These are phyloP conservation scores for Typhlichthys eigenmanni DNA, from an alignment of 2,797 vertebrate species.

Conservation along the genomic window DNA sequence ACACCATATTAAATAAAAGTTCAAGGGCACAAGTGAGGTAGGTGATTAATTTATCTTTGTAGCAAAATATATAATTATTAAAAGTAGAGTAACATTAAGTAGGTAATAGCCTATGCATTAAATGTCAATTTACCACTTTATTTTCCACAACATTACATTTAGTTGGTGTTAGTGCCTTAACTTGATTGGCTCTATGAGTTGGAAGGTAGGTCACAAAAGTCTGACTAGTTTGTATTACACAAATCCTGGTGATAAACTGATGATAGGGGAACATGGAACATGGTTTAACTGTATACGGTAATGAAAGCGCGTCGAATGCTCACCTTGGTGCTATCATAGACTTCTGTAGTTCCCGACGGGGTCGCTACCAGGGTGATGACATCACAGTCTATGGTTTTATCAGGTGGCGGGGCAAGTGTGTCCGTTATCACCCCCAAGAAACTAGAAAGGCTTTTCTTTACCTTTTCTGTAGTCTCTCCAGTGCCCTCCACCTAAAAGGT, in stretches of 20 bases:
- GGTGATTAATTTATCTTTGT: neutral
- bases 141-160: too few relatives aligned
- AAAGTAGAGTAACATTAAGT: too few relatives aligned
- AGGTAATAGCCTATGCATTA: neutral
- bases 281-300: neutral
- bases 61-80: too few relatives aligned
- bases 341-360: constrained; percentile 91
- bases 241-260: too few relatives aligned
- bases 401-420: constrained; percentile 93
- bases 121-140: neutral
- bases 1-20: neutral
- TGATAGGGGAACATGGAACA: neutral
- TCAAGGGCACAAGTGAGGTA: neutral
- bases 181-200: too few relatives aligned
- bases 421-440: constrained; percentile 96
- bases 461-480: constrained; percentile 90
- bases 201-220: too few relatives aligned
- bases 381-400: constrained; percentile 98
- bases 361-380: constrained; percentile 97
- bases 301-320: constrained; percentile 4
- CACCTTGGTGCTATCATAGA: constrained; percentile 97
- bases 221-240: too few relatives aligned
- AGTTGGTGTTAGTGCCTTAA: too few relatives aligned
- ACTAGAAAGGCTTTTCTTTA: constrained; percentile 93
- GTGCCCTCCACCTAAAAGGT: constrained; percentile 85